Evolutionary conservation across 2,797 vertebrate species (phyloP), one percentile per base, ranked within the genome.

Genomic region (Notamacropus eugenii): DNA sequence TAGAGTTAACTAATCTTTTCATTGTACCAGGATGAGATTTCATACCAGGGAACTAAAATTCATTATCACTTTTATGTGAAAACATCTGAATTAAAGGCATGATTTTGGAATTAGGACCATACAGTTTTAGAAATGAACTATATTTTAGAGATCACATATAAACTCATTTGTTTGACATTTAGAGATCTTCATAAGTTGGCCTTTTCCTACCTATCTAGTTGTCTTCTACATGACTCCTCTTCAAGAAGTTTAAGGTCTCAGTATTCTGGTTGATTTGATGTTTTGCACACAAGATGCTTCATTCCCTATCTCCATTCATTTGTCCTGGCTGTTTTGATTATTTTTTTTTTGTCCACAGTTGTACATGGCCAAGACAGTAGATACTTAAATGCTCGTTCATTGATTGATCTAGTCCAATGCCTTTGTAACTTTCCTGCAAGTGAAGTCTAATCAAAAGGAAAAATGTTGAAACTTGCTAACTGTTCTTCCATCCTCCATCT

Each of bases 71-170:
- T 94, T 93, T 87, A 40, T 29, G 91, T 94, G 91, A 58, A 94
- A 94, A 90, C 1, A 46, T 55, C 93, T 96, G 54, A 95, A 52
- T 95, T 24, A 82, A 92, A 94, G 62, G 9, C 5, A 57, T 67
- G 59, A 55, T 40, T 94, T 95, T 93, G 34, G 67, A 90, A 91
- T 92, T 94, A 67, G 46, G 55, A 90, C 96, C 90, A 52, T 52
- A 96, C 16, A 29, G 92, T 50, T 90, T 12, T 58, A 62, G 54
- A 93, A 16, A 13, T 57, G 91, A 29, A 91, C 22, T 46, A 46
- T 82, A 46, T 46, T 82, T 46, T 9, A 82, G n/a, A 46, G 11
- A 46, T 24, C 74, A 82, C 9, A 82, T 27, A 40, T 22, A 40
- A 74, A 74, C 67, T 74, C 34, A 9, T 22, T 5, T 22, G 34